phyloP scores from a whole-genome alignment of 1,140 invertebrate genomes.

The Hypsibius dujardini region DNA sequence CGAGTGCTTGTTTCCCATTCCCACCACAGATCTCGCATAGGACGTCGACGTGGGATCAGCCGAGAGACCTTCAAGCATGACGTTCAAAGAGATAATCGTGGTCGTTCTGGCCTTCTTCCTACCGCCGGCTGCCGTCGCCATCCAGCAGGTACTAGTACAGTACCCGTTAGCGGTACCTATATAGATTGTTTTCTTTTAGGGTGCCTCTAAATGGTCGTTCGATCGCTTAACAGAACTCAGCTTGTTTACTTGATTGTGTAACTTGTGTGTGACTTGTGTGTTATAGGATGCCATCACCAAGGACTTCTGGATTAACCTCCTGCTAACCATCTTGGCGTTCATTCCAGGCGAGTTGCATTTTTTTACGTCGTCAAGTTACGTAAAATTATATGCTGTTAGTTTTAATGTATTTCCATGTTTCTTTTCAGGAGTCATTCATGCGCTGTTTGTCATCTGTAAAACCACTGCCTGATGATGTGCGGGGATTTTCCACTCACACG shows the following conservation, averaged over 20 bases:
- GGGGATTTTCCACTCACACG: too few relatives aligned
- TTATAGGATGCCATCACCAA: constrained; percentile 7
- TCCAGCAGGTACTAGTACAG: background rate
- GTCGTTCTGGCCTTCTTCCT: constrained; percentile 11
- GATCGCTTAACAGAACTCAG: too few relatives aligned
- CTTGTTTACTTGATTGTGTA: background rate
- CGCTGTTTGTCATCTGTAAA: background rate
- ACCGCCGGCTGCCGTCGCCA: background rate
- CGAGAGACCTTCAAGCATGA: constrained; percentile 4
- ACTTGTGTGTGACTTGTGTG: too few relatives aligned
- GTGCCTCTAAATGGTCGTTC: too few relatives aligned
- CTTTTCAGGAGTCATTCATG: constrained; percentile 14
- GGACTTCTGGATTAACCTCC: constrained; percentile 14
- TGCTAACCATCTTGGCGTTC: constrained; percentile 13
- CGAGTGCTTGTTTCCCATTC: too few relatives aligned
- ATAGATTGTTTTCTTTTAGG: too few relatives aligned
- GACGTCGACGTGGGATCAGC: too few relatives aligned
- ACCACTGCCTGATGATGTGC: constrained; percentile 4
- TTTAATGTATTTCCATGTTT: background rate
- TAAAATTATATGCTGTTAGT: too few relatives aligned
- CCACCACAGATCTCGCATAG: too few relatives aligned
- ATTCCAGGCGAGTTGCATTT: constrained; percentile 1
- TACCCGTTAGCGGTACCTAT: background rate
- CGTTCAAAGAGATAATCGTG: constrained; percentile 1
- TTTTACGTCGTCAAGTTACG: constrained; percentile 1